phyloP scores from a whole-genome alignment of 2,113 vertebrate species.

The Maccullochella peelii region DNA sequence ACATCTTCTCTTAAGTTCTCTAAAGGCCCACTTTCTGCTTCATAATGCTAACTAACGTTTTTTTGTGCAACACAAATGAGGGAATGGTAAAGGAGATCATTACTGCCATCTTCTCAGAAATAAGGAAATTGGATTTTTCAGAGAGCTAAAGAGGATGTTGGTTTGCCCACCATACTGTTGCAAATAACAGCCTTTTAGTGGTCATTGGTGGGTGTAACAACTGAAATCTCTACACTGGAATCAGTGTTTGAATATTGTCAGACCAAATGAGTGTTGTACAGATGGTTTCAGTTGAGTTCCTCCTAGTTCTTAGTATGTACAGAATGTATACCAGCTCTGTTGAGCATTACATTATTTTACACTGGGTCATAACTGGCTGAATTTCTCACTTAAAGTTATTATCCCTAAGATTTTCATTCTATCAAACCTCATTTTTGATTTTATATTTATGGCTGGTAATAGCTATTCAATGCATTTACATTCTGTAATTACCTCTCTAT shows the following conservation, averaged over 20 bases:
- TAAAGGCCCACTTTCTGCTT: neutral
- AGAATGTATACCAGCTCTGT: neutral
- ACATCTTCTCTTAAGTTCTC: neutral
- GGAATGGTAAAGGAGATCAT: neutral
- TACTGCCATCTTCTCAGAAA: conserved; percentile 38
- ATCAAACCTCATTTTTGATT: neutral
- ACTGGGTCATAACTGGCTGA: neutral
- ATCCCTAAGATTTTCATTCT: conserved; percentile 1
- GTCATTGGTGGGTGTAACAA: conserved; percentile 44
- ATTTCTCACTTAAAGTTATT: conserved; percentile 4
- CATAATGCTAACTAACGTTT: neutral
- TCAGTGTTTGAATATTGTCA: conserved; percentile 42
- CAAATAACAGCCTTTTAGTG: conserved; percentile 70
- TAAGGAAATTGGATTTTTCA: conserved; percentile 48
- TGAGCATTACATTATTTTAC: conserved; percentile 6
- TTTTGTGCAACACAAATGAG: neutral
- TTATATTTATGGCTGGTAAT: neutral
- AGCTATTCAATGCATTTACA: neutral
- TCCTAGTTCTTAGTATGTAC: neutral
- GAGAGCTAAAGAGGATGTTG: conserved; percentile 73
- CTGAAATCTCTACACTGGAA: conserved; percentile 58
- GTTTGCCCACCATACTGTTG: conserved; percentile 56
- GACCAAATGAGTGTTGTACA: neutral
- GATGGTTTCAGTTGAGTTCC: conserved; percentile 11
- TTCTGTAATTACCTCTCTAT: neutral